A percentile compares a stretch with the other conserved stretches of the same genome.
Conservation (phyloP, 2,797 vertebrate species). For the Pitangus sulphuratus region DNA sequence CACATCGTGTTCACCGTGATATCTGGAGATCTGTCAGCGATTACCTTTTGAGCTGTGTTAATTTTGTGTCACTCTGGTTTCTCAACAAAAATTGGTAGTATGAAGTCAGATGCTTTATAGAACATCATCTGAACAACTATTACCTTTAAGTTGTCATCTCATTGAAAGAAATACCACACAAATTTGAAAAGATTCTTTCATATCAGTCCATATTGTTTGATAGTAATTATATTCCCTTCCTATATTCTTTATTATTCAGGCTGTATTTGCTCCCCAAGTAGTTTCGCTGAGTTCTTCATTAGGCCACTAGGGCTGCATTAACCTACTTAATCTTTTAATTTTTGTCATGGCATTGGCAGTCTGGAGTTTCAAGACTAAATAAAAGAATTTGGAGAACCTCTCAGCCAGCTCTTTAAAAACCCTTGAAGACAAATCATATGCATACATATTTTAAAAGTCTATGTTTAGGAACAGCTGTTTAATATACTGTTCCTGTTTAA, state of each 20-base stretch:
- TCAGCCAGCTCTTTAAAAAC: conserved; percentile 1
- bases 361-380: not conserved
- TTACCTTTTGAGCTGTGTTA: not conserved
- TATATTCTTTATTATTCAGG: not conserved
- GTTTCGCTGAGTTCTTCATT: not conserved
- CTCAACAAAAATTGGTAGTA: not conserved
- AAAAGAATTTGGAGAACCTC: conserved; percentile 9
- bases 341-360: not conserved
- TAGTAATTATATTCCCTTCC: not conserved
- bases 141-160: not conserved
- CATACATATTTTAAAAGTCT: conserved; percentile 9
- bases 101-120: not conserved
- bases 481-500: conserved; percentile 15
- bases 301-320: not conserved
- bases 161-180: not conserved
- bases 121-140: not conserved
- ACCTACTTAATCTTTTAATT: not conserved
- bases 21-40: not conserved
- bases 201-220: not conserved
- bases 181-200: not conserved
- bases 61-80: not conserved
- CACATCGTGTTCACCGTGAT: not conserved
- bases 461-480: conserved; percentile 44
- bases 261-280: not conserved
- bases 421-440: not conserved